phyloP scores from a whole-genome alignment of 2,113 vertebrate species.

The Loxodonta africana region DNA sequence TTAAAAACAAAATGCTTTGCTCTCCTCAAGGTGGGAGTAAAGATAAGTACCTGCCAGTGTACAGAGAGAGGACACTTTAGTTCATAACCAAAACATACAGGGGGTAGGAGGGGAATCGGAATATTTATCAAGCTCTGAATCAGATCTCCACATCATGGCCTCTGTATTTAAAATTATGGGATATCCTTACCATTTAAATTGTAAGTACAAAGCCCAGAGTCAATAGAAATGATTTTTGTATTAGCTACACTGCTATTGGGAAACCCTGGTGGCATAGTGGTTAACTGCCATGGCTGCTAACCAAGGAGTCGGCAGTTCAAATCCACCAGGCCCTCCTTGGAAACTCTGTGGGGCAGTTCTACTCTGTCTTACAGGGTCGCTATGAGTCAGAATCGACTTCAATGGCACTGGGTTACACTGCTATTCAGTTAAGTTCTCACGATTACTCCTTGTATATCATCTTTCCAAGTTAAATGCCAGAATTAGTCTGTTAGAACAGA shows the following conservation, averaged over 20 bases:
- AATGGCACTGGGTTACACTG: background rate
- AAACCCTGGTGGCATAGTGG: too few species aligned
- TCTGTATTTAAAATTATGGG: constrained; percentile 4
- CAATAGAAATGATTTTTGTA: constrained; percentile 39
- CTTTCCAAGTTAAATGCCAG: constrained; percentile 6
- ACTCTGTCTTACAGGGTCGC: too few species aligned
- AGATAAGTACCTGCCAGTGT: background rate
- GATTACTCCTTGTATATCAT: background rate
- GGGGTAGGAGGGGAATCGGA: background rate
- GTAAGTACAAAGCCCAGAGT: background rate
- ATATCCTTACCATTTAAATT: background rate
- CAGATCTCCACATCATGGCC: background rate
- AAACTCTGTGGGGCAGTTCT: too few species aligned
- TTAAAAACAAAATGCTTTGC: constrained; percentile 32
- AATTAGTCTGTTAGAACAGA: background rate
- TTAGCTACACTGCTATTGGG: background rate
- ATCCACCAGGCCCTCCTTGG: too few species aligned
- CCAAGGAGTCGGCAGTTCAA: too few species aligned
- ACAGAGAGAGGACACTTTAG: background rate
- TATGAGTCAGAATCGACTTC: too few species aligned
- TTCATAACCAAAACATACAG: background rate
- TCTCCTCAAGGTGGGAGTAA: background rate
- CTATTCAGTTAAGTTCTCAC: background rate
- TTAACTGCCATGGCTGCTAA: too few species aligned
- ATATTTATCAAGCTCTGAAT: constrained; percentile 26